Evolutionary conservation across 2,113 vertebrate species (phyloP).

Genomic region (Spermophilus dauricus): DNA sequence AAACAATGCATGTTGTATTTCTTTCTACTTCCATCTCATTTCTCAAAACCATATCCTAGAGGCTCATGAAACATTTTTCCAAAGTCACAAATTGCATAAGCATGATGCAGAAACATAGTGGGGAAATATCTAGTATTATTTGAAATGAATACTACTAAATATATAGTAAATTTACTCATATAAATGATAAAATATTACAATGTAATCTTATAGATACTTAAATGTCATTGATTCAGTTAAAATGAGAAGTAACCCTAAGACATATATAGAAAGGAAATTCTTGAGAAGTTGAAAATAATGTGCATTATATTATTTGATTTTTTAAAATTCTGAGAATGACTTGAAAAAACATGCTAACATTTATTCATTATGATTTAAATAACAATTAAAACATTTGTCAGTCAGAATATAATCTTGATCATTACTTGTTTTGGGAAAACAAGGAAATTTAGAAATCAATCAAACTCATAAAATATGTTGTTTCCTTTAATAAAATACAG

Average conservation of each 20-base stretch:
- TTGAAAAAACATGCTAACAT: not conserved
- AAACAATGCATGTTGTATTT: conserved; percentile 38
- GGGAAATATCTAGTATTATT: not conserved
- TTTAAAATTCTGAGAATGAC: not conserved
- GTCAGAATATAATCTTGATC: not conserved
- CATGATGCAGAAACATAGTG: not conserved
- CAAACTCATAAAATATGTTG: not conserved
- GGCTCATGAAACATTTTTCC: not conserved
- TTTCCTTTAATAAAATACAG: not conserved
- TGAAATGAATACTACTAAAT: not conserved
- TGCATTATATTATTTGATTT: not conserved
- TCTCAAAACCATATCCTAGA: not conserved
- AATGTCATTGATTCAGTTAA: conserved; percentile 33
- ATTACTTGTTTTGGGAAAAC: not conserved
- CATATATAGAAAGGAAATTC: not conserved
- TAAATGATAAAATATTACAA: conserved; percentile 32
- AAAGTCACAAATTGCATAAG: not conserved
- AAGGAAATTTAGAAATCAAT: not conserved
- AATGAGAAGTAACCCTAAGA: conserved; percentile 31
- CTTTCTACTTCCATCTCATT: not conserved
- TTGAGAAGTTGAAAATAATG: not conserved
- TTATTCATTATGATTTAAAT: not conserved
- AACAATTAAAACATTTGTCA: not conserved
- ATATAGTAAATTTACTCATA: not conserved
- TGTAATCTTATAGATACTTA: not conserved